Percentiles rank a stretch among this genome's conserved stretches.
phyloP scores from a whole-genome alignment of 2,113 vertebrate genomes.

The Dryoscopus gambensis region DNA sequence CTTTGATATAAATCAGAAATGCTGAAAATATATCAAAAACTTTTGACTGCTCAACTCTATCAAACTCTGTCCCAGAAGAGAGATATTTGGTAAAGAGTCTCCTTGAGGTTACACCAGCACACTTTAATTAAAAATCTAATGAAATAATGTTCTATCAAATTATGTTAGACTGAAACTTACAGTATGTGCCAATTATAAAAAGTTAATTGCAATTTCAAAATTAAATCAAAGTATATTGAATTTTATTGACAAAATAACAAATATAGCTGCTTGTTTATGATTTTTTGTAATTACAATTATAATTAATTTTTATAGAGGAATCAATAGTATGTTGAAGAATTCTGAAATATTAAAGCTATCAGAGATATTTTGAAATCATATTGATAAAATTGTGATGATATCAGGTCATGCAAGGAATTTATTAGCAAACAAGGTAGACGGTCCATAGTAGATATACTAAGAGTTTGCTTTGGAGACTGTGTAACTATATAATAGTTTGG shows the following conservation, averaged over 20 bases:
- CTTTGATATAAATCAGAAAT: not conserved
- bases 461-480: not conserved
- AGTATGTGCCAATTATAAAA: not conserved
- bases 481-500: not conserved
- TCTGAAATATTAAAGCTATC: not conserved
- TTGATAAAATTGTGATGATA: not conserved
- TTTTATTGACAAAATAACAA: slow-evolving; percentile 20
- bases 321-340: not conserved
- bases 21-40: not conserved
- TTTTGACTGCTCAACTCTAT: not conserved
- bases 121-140: slow-evolving; percentile 8
- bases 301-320: not conserved
- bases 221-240: not conserved
- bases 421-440: not conserved
- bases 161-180: not conserved
- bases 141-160: not conserved
- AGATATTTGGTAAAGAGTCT: not conserved
- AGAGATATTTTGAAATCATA: not conserved
- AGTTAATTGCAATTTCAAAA: slow-evolving; percentile 12
- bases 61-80: not conserved
- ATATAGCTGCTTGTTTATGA: not conserved
- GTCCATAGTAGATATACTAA: not conserved
- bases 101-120: not conserved
- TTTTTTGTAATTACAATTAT: not conserved
- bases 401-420: not conserved